Percentiles rank a stretch among this genome's conserved stretches.
phyloP scores from a whole-genome alignment of 2,888 invertebrate species.

The Thymelicus sylvestris region DNA sequence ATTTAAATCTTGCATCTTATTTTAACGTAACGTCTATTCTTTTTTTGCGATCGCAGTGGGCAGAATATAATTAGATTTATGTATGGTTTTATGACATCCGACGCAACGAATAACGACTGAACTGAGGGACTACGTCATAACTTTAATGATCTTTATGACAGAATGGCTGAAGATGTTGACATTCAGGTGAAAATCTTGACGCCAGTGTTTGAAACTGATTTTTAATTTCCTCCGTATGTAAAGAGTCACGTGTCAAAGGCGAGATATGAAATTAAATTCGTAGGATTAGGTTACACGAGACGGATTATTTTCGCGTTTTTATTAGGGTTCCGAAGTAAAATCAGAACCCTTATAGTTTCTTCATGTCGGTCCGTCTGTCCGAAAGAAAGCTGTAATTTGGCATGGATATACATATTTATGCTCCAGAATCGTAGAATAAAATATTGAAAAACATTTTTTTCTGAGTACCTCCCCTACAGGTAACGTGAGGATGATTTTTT shows the following conservation, averaged over 20 bases:
- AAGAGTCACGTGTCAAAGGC: neutral
- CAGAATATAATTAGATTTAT: slow-evolving; percentile 74
- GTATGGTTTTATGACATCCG: slow-evolving; percentile 74
- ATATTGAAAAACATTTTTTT: too few species aligned
- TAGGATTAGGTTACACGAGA: neutral
- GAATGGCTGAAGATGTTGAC: slow-evolving; percentile 27
- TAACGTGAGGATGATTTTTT: too few species aligned
- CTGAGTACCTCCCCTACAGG: too few species aligned
- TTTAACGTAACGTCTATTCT: slow-evolving; percentile 23
- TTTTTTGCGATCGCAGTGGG: slow-evolving; percentile 45
- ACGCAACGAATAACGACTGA: slow-evolving; percentile 67
- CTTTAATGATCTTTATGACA: slow-evolving; percentile 55
- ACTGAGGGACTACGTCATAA: slow-evolving; percentile 65
- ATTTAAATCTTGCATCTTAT: slow-evolving; percentile 16
- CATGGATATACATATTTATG: too few species aligned
- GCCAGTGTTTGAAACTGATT: slow-evolving; percentile 12
- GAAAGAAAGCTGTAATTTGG: too few species aligned
- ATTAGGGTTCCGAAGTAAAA: too few species aligned
- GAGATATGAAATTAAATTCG: neutral
- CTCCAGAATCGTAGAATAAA: too few species aligned
- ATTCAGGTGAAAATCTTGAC: slow-evolving; percentile 18
- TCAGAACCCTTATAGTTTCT: too few species aligned
- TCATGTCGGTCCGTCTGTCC: too few species aligned
- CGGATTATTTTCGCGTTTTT: neutral
- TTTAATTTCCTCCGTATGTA: neutral